A percentile compares a stretch with the other conserved stretches of the same genome.
Conservation (phyloP, 2,888 invertebrate genomes). For the Pseudanteris insignis region DNA sequence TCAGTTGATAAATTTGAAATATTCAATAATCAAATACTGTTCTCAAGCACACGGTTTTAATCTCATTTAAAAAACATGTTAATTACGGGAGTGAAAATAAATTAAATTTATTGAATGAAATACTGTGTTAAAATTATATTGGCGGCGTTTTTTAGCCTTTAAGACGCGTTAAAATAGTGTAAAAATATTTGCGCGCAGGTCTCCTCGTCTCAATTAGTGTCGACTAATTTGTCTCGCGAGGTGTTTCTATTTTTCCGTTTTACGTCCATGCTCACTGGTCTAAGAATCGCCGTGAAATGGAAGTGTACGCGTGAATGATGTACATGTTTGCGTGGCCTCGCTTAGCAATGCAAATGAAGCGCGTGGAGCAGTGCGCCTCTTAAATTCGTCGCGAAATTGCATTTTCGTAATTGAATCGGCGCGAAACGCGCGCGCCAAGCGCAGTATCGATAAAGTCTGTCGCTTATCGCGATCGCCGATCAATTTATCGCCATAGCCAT, state of each 20-base stretch:
- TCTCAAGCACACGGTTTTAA: too few relatives aligned
- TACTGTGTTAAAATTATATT: too few relatives aligned
- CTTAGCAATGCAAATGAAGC: slow-evolving; percentile 33
- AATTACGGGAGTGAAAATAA: too few relatives aligned
- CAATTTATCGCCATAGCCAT: slow-evolving; percentile 16
- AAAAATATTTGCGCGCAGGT: slow-evolving; percentile 5
- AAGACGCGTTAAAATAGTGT: background rate
- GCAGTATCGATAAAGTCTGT: slow-evolving; percentile 7
- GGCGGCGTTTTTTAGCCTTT: too few relatives aligned
- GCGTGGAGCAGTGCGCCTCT: slow-evolving; percentile 9
- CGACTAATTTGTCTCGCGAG: slow-evolving; percentile 19
- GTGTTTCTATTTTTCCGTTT: slow-evolving; percentile 6
- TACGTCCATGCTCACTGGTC: background rate
- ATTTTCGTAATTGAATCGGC: slow-evolving; percentile 27
- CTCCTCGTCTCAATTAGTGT: slow-evolving; percentile 17
- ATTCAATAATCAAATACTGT: too few relatives aligned
- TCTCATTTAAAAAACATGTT: too few relatives aligned
- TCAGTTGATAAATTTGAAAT: too few relatives aligned
- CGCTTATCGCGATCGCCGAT: slow-evolving; percentile 17
- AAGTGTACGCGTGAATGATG: slow-evolving; percentile 14
- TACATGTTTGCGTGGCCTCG: slow-evolving; percentile 10
- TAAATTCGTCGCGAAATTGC: slow-evolving; percentile 26
- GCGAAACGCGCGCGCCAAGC: background rate
- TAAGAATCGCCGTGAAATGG: slow-evolving; percentile 6
- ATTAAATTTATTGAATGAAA: too few relatives aligned